phyloP scores from a whole-genome alignment of 2,797 vertebrate species.

The Paedocypris micromegethes region DNA sequence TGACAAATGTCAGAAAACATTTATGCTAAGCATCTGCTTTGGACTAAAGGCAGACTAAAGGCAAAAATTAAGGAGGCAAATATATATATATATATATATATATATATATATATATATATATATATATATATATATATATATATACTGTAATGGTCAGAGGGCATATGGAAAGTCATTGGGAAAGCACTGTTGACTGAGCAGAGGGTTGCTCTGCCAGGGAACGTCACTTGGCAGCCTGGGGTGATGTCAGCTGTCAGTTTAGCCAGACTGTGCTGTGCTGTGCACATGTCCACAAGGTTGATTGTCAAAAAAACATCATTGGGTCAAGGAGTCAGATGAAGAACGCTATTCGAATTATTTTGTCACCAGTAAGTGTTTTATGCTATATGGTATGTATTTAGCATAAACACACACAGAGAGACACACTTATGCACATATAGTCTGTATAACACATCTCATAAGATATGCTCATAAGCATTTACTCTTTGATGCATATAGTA shows the following conservation, averaged over 20 bases:
- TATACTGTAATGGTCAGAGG: conserved; percentile 37
- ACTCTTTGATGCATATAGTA: too few relatives aligned
- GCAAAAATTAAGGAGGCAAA: conserved; percentile 38
- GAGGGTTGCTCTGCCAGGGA: conserved; percentile 33
- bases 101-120: conserved; percentile 47
- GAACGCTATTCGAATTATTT: conserved; percentile 29
- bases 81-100: conserved; percentile 47
- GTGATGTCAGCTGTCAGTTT: conserved; percentile 66
- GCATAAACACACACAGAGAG: too few relatives aligned
- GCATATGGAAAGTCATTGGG: conserved; percentile 47
- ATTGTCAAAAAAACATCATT: conserved; percentile 49
- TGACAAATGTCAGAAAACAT: conserved; percentile 48
- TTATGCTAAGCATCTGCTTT: conserved; percentile 34
- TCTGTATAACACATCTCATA: too few relatives aligned
- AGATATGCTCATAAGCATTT: too few relatives aligned
- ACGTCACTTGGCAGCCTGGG: conserved; percentile 52
- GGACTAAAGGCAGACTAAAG: conserved; percentile 39
- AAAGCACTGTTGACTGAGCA: conserved; percentile 44
- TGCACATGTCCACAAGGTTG: conserved; percentile 49
- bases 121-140: conserved; percentile 48
- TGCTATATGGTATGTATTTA: too few relatives aligned
- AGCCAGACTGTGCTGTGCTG: conserved; percentile 38
- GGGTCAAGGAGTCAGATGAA: conserved; percentile 34
- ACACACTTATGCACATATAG: too few relatives aligned
- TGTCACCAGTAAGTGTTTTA: conserved; percentile 24